Conservation (phyloP, 2,888 invertebrate species). For the Brachypalpus laphriformis region DNA sequence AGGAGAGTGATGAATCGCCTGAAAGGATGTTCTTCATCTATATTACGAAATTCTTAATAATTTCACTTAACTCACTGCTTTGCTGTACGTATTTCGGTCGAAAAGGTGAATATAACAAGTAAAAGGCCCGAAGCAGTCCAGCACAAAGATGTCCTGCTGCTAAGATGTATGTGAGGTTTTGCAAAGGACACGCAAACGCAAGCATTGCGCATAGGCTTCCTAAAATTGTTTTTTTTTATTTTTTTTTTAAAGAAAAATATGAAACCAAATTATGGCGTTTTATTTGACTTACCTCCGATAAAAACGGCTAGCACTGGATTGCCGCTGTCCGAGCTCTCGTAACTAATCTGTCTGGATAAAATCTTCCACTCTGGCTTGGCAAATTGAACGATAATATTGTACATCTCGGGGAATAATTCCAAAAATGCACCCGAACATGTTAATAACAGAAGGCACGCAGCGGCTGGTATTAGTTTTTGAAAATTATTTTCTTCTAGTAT, state of each 20-base stretch:
- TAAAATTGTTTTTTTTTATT: too few species aligned
- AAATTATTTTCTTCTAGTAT: conserved; percentile 84
- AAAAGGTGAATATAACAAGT: conserved; percentile 81
- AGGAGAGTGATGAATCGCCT: conserved; percentile 81
- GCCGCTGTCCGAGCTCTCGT: conserved; percentile 84
- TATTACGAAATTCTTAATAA: conserved; percentile 1
- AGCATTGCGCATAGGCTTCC: conserved; percentile 85
- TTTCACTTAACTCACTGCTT: conserved; percentile 77
- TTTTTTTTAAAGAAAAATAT: too few species aligned
- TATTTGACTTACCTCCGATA: conserved; percentile 81
- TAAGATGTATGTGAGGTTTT: conserved; percentile 83
- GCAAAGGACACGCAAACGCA: conserved; percentile 85
- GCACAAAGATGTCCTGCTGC: conserved; percentile 82
- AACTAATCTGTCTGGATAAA: conserved; percentile 84
- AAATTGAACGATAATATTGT: conserved; percentile 83
- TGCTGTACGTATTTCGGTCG: conserved; percentile 81
- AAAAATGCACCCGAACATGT: conserved; percentile 84
- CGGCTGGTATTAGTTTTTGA: conserved; percentile 84
- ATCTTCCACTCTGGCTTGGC: conserved; percentile 85
- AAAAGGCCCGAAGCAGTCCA: conserved; percentile 80
- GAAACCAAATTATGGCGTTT: neutral
- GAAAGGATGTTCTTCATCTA: conserved; percentile 58
- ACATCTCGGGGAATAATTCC: conserved; percentile 84
- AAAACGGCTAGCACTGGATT: conserved; percentile 85
- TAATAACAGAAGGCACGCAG: conserved; percentile 84